A percentile compares a stretch with the other conserved stretches of the same genome.
Evolutionary conservation across 2,797 vertebrate genomes (phyloP).

Genomic region (Spizella passerina): DNA sequence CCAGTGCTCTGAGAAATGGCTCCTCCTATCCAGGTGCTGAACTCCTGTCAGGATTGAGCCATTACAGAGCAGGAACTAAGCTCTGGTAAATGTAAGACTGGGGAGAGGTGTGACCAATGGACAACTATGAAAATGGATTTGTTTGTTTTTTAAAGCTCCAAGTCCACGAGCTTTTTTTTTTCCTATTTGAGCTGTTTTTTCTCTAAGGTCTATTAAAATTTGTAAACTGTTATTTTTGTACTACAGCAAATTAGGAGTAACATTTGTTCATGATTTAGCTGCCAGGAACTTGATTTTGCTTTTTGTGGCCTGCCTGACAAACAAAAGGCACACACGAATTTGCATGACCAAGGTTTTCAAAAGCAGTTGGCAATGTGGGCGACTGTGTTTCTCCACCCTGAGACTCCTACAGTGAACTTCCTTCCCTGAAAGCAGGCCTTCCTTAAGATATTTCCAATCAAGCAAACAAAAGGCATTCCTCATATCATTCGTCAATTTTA

Average conservation of each 20-base stretch:
- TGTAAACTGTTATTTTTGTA: conserved; percentile 2
- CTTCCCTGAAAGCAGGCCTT: background rate
- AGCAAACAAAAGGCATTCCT: background rate
- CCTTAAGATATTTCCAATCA: background rate
- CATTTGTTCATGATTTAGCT: conserved; percentile 7
- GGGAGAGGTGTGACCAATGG: background rate
- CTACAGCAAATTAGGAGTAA: background rate
- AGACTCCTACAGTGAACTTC: background rate
- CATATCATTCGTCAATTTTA: background rate
- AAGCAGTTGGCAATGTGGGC: background rate
- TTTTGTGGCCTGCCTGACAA: background rate
- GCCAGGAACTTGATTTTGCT: background rate
- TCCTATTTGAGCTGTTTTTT: background rate
- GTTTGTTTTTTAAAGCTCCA: background rate
- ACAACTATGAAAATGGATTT: background rate
- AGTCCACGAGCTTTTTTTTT: background rate
- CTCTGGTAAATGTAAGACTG: background rate
- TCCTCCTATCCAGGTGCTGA: background rate
- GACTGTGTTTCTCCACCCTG: background rate
- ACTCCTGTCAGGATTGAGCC: fast-evolving
- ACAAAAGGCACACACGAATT: background rate
- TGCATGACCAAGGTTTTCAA: background rate
- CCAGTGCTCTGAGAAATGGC: background rate
- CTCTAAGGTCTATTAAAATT: background rate
- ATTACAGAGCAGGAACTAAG: background rate